Conservation (phyloP, 2,113 vertebrate genomes). For the Callocephalon fimbriatum region DNA sequence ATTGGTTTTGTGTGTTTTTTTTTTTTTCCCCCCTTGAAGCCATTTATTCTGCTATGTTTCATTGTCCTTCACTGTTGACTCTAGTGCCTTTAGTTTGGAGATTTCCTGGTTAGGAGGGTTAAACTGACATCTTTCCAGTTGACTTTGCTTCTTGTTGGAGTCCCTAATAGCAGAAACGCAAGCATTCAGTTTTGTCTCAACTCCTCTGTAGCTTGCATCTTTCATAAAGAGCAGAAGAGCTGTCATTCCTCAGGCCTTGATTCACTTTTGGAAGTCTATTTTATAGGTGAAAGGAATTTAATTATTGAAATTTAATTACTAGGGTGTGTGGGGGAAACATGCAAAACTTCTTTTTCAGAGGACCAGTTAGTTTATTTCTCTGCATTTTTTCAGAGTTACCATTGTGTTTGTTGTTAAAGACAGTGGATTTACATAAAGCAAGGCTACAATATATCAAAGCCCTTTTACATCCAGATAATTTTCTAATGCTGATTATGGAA, state of each 20-base stretch:
- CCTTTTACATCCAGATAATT: not conserved
- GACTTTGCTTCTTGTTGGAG: not conserved
- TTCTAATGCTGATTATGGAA: not conserved
- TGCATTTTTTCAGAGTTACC: not conserved
- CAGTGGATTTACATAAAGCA: not conserved
- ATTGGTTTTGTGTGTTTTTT: not conserved
- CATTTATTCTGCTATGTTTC: not conserved
- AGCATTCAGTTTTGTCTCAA: not conserved
- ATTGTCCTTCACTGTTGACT: not conserved
- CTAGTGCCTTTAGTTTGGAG: not conserved
- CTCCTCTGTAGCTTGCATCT: not conserved
- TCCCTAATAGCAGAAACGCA: not conserved
- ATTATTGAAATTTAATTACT: not conserved
- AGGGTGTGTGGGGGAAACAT: rapidly evolving
- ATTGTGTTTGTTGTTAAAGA: not conserved
- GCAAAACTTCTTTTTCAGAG: not conserved
- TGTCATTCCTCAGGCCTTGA: not conserved
- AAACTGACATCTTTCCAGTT: not conserved
- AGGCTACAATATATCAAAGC: not conserved
- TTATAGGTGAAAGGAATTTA: not conserved
- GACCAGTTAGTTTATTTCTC: not conserved
- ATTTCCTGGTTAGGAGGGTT: not conserved
- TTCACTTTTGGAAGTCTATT: not conserved
- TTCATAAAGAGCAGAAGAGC: not conserved
- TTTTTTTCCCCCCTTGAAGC: not conserved